Evolutionary conservation across 1,140 invertebrate species (phyloP).

Genomic region (Conus betulinus): DNA sequence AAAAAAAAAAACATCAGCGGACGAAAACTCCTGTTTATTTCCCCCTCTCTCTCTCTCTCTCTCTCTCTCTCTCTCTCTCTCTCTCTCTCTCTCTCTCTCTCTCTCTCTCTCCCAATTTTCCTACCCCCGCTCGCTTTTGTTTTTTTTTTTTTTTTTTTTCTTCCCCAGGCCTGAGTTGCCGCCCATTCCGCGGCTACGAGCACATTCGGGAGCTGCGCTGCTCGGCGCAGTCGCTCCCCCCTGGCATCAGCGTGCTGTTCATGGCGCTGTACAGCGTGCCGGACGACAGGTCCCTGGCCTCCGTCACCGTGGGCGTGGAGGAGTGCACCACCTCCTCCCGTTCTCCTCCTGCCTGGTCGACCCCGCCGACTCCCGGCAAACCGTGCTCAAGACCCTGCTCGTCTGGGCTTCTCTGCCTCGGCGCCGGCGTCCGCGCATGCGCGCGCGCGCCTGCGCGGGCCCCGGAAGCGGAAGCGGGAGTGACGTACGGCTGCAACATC

Average conservation of each 20-base stretch:
- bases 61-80: too few species aligned
- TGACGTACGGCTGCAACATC: conserved; percentile 19
- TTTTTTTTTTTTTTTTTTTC: background rate
- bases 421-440: too few species aligned
- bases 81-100: too few species aligned
- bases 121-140: too few species aligned
- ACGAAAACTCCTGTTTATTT: too few species aligned
- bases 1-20: too few species aligned
- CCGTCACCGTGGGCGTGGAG: conserved; percentile 1
- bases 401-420: background rate
- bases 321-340: conserved; percentile 19
- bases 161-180: conserved; percentile 10
- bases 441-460: too few species aligned
- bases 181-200: background rate
- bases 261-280: conserved; percentile 1
- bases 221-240: conserved; percentile 5
- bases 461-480: too few species aligned
- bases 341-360: conserved; percentile 13
- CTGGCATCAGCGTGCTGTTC: background rate
- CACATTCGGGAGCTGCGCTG: conserved; percentile 9
- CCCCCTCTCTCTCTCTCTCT: too few species aligned
- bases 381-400: background rate
- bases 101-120: background rate
- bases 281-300: conserved; percentile 5
- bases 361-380: background rate